Evolutionary conservation across 2,113 vertebrate genomes (phyloP).

Genomic region (Solea solea): DNA sequence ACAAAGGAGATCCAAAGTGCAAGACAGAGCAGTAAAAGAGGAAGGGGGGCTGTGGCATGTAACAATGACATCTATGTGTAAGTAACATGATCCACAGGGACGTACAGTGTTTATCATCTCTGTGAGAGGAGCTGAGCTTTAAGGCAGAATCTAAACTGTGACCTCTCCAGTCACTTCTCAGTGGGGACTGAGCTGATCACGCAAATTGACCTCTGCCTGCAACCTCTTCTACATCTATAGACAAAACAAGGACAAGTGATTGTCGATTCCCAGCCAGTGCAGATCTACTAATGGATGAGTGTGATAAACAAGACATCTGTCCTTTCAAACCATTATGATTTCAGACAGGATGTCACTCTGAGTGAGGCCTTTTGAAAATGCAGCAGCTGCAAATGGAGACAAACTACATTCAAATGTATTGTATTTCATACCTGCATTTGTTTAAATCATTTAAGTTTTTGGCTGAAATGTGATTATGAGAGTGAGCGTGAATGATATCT

Average conservation of each 20-base stretch:
- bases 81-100: conserved; percentile 5
- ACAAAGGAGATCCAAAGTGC: conserved; percentile 5
- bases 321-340: conserved; percentile 32
- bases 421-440: not conserved
- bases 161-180: conserved; percentile 27
- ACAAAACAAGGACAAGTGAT: conserved; percentile 43
- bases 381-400: conserved; percentile 10
- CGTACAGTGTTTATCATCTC: conserved; percentile 16
- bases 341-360: not conserved
- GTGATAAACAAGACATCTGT: conserved; percentile 45
- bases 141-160: conserved; percentile 14
- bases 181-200: conserved; percentile 22
- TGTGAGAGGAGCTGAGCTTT: conserved; percentile 5
- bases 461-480: not conserved
- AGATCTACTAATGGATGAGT: conserved; percentile 45
- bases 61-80: not conserved
- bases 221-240: conserved; percentile 34
- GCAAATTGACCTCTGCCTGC: conserved; percentile 25
- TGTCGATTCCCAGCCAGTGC: conserved; percentile 20
- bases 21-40: not conserved
- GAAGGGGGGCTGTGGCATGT: not conserved
- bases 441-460: not conserved
- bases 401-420: not conserved
- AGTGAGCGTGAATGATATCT: not conserved
- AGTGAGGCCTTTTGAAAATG: conserved; percentile 7